Conservation (phyloP, 1,140 invertebrate species). For the Conus betulinus region DNA sequence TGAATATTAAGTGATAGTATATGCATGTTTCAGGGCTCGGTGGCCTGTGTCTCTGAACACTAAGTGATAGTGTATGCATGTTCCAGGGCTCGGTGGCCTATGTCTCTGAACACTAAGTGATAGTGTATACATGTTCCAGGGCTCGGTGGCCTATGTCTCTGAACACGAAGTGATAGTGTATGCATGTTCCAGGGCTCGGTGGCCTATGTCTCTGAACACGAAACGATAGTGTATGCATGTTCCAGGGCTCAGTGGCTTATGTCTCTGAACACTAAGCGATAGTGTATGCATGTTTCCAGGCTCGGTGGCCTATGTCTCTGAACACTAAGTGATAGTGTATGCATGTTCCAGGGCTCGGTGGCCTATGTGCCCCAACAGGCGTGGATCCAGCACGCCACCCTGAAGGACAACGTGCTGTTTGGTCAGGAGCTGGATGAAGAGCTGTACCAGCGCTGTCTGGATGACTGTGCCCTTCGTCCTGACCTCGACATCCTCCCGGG, state of each 20-base stretch:
- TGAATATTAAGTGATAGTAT: no score
- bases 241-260: constrained; percentile 78
- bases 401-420: constrained; percentile 90
- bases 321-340: neutral
- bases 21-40: no score
- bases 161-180: neutral
- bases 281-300: constrained; percentile 69
- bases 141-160: constrained; percentile 78
- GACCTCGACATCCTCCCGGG: constrained; percentile 83
- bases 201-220: constrained; percentile 87
- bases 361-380: constrained; percentile 89
- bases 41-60: no score
- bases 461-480: constrained; percentile 79
- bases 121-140: constrained; percentile 68
- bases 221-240: no score
- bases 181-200: constrained; percentile 71
- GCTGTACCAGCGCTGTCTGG: constrained; percentile 76
- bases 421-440: constrained; percentile 78
- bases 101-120: constrained; percentile 9
- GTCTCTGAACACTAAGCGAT: neutral
- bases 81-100: constrained; percentile 80
- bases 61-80: no score
- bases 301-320: constrained; percentile 78
- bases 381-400: constrained; percentile 88
- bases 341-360: constrained; percentile 72